Base-by-base conservation (phyloP, 2,797 vertebrate species). In the Glossophaga mutica region DNA sequence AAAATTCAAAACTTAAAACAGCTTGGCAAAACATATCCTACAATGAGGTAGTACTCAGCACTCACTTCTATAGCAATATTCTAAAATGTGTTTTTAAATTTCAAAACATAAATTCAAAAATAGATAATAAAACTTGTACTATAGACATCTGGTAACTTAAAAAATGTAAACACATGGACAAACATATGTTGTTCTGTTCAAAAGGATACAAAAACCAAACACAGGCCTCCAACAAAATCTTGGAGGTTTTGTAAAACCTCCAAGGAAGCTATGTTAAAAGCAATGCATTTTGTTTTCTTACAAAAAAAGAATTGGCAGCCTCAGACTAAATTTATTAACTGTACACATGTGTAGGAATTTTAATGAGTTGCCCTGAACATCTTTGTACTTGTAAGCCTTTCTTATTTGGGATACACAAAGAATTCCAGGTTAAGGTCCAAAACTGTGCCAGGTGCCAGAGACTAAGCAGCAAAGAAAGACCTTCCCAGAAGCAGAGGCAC, bases 71-170 rank as follows among this genome's bases (percentile, higher is more conserved):
- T 16, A 87, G 22, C 77, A 87, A 77, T 71, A 95, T 26, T 67
- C n/a, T 78, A 79, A 93, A 92, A 92, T 93, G 48, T 77, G 32
- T 79, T 92, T 96, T 89, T 85, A 94, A 68, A 26, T 71, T 95
- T 95, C 90, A 91, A 94, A 95, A 93, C n/a, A 85, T 85, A 91
- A 92, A 94, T 94, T 93, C 90, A 88, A 95, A 95, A 92, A 90
- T 46, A 96, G 91, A 79, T 94, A 84, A 97, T 87, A 90, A 94
- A 94, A 73, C 86, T 34, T 67, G 48, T 50, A 93, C 94, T 94
- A 89, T 15, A 78, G 81, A 95, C 67, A 96, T 92, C 59, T 94
- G 91, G 86, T 79, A 86, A 87, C 94, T 96, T 59, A 92, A 94
- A 70, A 90, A 93, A 92, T 71, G n/a, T 87, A 97, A 96, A 94